Evolutionary conservation across 2,797 vertebrate species (phyloP).

Genomic region (Helarctos malayanus): DNA sequence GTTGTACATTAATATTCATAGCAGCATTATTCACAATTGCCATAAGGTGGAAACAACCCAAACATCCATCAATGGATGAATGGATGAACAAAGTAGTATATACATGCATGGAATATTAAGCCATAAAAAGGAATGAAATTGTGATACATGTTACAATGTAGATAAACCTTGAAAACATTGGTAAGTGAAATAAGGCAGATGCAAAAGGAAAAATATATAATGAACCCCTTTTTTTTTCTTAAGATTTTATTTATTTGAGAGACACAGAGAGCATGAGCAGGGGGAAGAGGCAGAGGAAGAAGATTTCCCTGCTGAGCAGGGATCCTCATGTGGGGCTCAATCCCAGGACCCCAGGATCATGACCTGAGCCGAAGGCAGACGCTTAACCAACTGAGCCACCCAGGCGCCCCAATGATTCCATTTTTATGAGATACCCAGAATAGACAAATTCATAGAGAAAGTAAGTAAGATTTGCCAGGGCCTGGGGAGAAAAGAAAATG

Average conservation of each 20-base stretch:
- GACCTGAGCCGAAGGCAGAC: neutral
- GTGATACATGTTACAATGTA: neutral
- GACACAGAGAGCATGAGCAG: neutral
- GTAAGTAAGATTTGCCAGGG: neutral
- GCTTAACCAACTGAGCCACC: neutral
- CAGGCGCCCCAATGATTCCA: neutral
- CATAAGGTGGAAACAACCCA: neutral
- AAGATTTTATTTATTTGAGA: neutral
- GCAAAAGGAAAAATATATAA: neutral
- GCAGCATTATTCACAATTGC: neutral
- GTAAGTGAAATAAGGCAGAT: neutral
- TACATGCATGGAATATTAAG: neutral
- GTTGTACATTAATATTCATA: neutral
- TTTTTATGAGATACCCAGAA: neutral
- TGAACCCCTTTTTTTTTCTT: neutral
- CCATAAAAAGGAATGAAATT: constrained; percentile 21
- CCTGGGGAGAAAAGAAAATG: neutral
- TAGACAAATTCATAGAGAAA: neutral
- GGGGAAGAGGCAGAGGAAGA: neutral
- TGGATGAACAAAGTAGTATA: neutral
- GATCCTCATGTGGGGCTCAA: neutral
- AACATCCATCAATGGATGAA: neutral
- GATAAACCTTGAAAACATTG: neutral
- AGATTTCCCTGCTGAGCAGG: neutral
- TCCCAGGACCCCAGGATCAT: neutral